Conservation (phyloP, 92 coral and sea anemone species). For the Parazoanthus atlanticus region DNA sequence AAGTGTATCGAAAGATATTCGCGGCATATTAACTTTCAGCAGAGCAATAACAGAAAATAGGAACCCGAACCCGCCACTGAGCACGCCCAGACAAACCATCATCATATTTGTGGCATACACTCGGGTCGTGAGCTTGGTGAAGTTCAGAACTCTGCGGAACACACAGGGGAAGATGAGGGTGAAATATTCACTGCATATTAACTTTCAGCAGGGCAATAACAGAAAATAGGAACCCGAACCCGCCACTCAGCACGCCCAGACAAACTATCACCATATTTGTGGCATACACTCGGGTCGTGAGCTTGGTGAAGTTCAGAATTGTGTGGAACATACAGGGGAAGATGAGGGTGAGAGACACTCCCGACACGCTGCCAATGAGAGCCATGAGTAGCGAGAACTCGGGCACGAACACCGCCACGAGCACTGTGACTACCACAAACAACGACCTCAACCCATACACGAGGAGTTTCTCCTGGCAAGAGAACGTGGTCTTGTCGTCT, state of each 20-base stretch:
- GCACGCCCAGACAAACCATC: slow-evolving; percentile 86
- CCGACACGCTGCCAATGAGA: slow-evolving; percentile 92
- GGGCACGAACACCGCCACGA: slow-evolving; percentile 81
- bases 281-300: slow-evolving; percentile 77
- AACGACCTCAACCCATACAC: slow-evolving; percentile 77
- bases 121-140: slow-evolving; percentile 65
- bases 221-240: slow-evolving; percentile 90
- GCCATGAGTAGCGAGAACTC: slow-evolving; percentile 97
- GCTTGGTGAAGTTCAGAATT: slow-evolving; percentile 72
- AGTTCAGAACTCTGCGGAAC: slow-evolving; percentile 79
- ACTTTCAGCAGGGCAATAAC: slow-evolving; percentile 80
- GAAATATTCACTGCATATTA: slow-evolving; percentile 44
- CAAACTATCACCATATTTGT: slow-evolving; percentile 83
- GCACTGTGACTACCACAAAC: slow-evolving; percentile 78
- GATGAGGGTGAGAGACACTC: slow-evolving; percentile 82
- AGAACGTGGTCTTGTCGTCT: slow-evolving; percentile 73
- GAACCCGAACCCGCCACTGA: slow-evolving; percentile 87
- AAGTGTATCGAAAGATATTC: neutral
- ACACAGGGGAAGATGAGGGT: slow-evolving; percentile 89
- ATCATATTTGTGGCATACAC: slow-evolving; percentile 80
- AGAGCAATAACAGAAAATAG: slow-evolving; percentile 88
- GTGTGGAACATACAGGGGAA: slow-evolving; percentile 94
- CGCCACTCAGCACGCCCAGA: slow-evolving; percentile 87
- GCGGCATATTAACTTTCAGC: slow-evolving; percentile 59
- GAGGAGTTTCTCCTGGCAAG: slow-evolving; percentile 72